Evolutionary conservation across 2,113 vertebrate species (phyloP).

Genomic region (Zingel zingel): DNA sequence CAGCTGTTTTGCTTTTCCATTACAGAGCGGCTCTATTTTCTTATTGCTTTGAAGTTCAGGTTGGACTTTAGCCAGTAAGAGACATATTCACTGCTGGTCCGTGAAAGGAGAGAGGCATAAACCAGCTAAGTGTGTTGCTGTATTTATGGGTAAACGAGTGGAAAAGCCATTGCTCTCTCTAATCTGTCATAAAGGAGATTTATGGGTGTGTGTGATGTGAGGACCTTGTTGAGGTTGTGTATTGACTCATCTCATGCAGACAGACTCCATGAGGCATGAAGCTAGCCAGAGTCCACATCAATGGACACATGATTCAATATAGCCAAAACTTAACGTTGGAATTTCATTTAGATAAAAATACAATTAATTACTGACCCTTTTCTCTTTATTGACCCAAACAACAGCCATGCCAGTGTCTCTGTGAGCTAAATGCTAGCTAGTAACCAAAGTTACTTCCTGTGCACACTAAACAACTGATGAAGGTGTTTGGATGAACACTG

Average conservation of each 20-base stretch:
- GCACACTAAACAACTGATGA: too few species aligned
- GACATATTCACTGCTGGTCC: slow-evolving; percentile 71
- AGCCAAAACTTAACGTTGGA: neutral
- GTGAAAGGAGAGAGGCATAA: slow-evolving; percentile 72
- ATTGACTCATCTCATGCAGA: slow-evolving; percentile 71
- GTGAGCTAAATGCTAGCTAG: neutral
- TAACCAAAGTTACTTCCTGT: too few species aligned
- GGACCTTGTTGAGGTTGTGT: slow-evolving; percentile 64
- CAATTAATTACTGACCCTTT: neutral
- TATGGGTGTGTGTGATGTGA: slow-evolving; percentile 70
- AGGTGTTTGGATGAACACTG: too few species aligned
- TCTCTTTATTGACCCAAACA: neutral
- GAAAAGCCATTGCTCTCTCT: slow-evolving; percentile 78
- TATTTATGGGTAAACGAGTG: slow-evolving; percentile 79
- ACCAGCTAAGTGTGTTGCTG: slow-evolving; percentile 73
- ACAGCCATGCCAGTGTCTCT: neutral
- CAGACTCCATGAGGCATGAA: slow-evolving; percentile 43
- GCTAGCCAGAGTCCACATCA: slow-evolving; percentile 39
- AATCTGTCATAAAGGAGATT: slow-evolving; percentile 79
- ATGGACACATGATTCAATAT: neutral
- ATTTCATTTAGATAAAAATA: slow-evolving; percentile 1
- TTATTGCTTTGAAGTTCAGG: slow-evolving; percentile 66
- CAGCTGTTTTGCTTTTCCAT: slow-evolving; percentile 77
- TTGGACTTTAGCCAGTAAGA: slow-evolving; percentile 65
- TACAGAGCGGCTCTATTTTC: slow-evolving; percentile 62